Base-by-base conservation (phyloP, 2,113 vertebrate genomes). In the Pagrus major region DNA sequence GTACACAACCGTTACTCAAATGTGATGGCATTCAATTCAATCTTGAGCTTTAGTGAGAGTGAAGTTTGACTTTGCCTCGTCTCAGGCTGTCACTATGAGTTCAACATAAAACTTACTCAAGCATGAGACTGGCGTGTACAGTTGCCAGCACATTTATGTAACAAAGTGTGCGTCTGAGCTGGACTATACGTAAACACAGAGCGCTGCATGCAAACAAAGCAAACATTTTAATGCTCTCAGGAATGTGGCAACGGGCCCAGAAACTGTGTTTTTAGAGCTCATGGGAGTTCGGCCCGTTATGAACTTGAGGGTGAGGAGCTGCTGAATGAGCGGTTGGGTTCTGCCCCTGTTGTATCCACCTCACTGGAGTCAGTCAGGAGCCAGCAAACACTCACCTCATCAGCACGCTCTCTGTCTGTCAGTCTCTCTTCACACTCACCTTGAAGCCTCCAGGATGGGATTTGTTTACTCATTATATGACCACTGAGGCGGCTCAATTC, bases 211-310 rank as follows among this genome's bases (percentile, higher is more conserved):
- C 55, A 73, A 83, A 78, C 54, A 67, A 35, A 39, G 31, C 65
- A 56, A 68, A 72, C 20, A 64, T 42, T 31, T 60, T 60, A 51
- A 69, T 56, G 27, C 66, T 67, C 52, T 44, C 3, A 81, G 69
- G 78, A 73, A 86, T 52, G 78, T 56, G 73, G 61, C 68, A 68
- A 25, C 14, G 15, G 29, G 47, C 47, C 70, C 58, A 81, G 44
- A 70, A 69, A 72, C 15, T 0, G 20, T 52, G 54, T 56, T 51
- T 63, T 23, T 1, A 68, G 52, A 68, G 18, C 23, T 7, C 49
- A 66, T 51, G 37, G 49, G 35, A 65, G 51, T 58, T 39, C 23
- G 55, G 33, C 52, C 67, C 18, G 31, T n/a, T 76, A 37, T 39
- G 21, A 39, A 61, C 7, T 25, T 27, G 59, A 25, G 9, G 14